phyloP scores from a whole-genome alignment of 2,113 vertebrate species.

The Campylorhamphus procurvoides region DNA sequence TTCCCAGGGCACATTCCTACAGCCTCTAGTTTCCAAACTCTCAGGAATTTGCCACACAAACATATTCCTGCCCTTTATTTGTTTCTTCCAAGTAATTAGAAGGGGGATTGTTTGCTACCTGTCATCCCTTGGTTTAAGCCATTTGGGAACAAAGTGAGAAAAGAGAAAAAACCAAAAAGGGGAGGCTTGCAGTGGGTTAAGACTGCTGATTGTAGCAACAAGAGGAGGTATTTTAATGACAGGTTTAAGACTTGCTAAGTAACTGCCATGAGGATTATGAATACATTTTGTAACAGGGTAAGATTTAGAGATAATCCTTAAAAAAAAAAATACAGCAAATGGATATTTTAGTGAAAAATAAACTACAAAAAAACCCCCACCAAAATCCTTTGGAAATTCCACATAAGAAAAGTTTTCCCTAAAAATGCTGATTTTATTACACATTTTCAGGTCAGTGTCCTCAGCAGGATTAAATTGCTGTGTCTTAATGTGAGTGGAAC shows the following conservation, averaged over 20 bases:
- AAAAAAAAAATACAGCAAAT: not conserved
- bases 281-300: conserved; percentile 54
- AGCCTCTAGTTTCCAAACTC: conserved; percentile 5
- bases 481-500: not conserved
- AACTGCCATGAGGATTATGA: conserved; percentile 59
- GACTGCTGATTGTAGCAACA: conserved; percentile 59
- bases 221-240: conserved; percentile 65
- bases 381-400: not conserved
- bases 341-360: conserved; percentile 18
- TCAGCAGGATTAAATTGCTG: not conserved
- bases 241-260: conserved; percentile 78
- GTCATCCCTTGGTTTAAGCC: conserved; percentile 39
- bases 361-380: not conserved
- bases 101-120: conserved; percentile 43
- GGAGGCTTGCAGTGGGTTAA: conserved; percentile 20
- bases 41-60: conserved; percentile 54
- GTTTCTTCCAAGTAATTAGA: conserved; percentile 35
- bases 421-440: not conserved
- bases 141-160: conserved; percentile 54
- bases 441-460: conserved; percentile 33
- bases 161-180: not conserved
- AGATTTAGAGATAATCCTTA: conserved; percentile 67
- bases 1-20: conserved; percentile 49
- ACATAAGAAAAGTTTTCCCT: not conserved
- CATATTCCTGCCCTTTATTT: conserved; percentile 9